Percentiles rank a stretch among this genome's conserved stretches.
phyloP scores from a whole-genome alignment of 2,888 invertebrate genomes.

The Parnassius glacialis region DNA sequence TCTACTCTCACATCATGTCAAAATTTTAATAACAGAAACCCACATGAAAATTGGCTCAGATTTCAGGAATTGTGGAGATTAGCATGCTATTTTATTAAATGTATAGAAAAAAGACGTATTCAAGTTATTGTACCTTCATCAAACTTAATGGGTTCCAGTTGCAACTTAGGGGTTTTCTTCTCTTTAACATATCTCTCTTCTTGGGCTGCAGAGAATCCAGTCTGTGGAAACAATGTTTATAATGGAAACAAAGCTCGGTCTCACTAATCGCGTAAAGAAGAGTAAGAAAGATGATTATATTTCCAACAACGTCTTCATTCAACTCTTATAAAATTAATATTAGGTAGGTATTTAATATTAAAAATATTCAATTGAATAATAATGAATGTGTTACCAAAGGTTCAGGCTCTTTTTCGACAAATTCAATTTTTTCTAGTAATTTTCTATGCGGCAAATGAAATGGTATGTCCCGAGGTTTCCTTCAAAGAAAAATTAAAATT shows the following conservation, averaged over 20 bases:
- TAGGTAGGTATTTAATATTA: too few relatives aligned
- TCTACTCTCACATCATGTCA: not conserved
- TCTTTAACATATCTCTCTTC: constrained; percentile 59
- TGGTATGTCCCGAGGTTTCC: constrained; percentile 68
- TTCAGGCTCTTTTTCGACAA: constrained; percentile 76
- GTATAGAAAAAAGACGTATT: too few relatives aligned
- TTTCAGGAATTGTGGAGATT: too few relatives aligned
- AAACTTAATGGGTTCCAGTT: constrained; percentile 51
- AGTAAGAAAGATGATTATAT: too few relatives aligned
- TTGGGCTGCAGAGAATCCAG: constrained; percentile 76
- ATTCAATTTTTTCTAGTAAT: constrained; percentile 82
- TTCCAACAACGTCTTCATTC: too few relatives aligned
- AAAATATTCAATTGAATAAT: not conserved
- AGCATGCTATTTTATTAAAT: too few relatives aligned
- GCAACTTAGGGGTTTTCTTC: constrained; percentile 46
- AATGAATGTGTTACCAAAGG: constrained; percentile 75
- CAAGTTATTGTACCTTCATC: constrained; percentile 37
- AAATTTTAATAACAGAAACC: constrained; percentile 6
- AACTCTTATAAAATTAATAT: not conserved
- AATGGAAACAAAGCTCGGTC: too few relatives aligned
- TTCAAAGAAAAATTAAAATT: constrained; percentile 35
- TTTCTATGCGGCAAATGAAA: constrained; percentile 83
- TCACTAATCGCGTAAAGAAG: too few relatives aligned
- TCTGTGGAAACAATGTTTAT: constrained; percentile 50
- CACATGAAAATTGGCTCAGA: too few relatives aligned